Evolutionary conservation across 2,888 invertebrate genomes (phyloP).

Genomic region (Spisula subtruncata): DNA sequence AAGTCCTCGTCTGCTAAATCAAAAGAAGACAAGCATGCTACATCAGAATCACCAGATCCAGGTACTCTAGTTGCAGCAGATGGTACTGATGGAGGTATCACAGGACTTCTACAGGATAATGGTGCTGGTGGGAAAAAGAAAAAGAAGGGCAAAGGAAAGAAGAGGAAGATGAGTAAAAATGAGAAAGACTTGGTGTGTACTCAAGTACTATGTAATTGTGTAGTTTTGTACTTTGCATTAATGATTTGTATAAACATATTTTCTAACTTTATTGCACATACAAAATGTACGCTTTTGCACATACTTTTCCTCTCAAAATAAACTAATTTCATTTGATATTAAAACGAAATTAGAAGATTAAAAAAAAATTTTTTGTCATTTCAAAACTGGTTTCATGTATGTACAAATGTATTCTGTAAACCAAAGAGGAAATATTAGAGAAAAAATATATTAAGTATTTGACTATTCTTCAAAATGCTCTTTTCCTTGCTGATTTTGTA

Average conservation of each 20-base stretch:
- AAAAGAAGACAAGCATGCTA: slow-evolving; percentile 70
- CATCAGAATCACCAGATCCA: slow-evolving; percentile 74
- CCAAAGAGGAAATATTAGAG: not conserved
- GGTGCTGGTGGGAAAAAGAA: slow-evolving; percentile 71
- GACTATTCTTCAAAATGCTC: not conserved
- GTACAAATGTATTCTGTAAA: not conserved
- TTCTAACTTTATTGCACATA: too few species aligned
- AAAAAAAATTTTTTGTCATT: too few species aligned
- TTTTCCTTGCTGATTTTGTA: not conserved
- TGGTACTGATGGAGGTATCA: slow-evolving; percentile 71
- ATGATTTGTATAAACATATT: too few species aligned
- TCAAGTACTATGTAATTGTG: too few species aligned
- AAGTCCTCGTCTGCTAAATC: slow-evolving; percentile 67
- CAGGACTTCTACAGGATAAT: slow-evolving; percentile 57
- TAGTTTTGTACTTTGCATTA: too few species aligned
- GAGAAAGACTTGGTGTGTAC: slow-evolving; percentile 79
- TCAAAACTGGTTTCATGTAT: not conserved
- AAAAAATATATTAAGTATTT: not conserved
- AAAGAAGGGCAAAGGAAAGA: slow-evolving; percentile 75
- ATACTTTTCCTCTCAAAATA: not conserved
- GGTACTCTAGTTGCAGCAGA: slow-evolving; percentile 77
- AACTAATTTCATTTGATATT: not conserved
- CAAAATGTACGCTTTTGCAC: too few species aligned
- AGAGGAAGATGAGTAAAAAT: slow-evolving; percentile 76
- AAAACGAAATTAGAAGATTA: not conserved